Evolutionary conservation across 2,888 invertebrate genomes (phyloP), one percentile per base, ranked within the genome.

Genomic region (Eilema caniola): DNA sequence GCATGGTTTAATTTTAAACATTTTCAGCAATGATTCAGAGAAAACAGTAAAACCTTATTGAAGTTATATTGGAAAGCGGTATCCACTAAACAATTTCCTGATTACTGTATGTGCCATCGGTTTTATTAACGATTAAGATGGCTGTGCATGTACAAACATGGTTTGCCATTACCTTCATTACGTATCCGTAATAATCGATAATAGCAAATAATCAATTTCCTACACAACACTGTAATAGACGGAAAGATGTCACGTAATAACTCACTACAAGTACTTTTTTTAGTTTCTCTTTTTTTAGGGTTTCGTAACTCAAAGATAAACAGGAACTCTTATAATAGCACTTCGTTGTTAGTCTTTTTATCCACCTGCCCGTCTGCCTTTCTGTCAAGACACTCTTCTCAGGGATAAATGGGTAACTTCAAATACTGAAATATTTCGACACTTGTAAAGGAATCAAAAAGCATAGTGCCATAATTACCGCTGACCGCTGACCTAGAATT

Each of bases 21-120:
- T n/a, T n/a, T n/a, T n/a, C 16, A 41, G 41, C 41, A 41, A 3
- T 12, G 10, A 8, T 33, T 33, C 10, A 33, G 33, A 12, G 33
- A 11, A 37, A 37, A 37, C 33, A 37, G 33, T 7, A n/a, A 8
- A n/a, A 7, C n/a, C 53, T 0, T n/a, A 47, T 53, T 56, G 20
- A 16, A 37, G 3, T 11, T 2, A 12, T 20, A 62, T 75, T 73
- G 57, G 73, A 81, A 77, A 80, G 76, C 74, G 72, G 23, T 70
- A 20, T 61, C 28, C 74, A 76, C 70, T 16, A 24, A 64, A n/a
- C 14, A n/a, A 37, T 28, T n/a, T 10, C 41, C n/a, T 24, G 23
- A 16, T 10, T 37, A 24, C 37, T 66, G n/a, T 25, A 37, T 37
- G 33, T 12, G 10, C 10, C 53, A n/a, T 5, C 60, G n/a, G 41